Evolutionary conservation across 92 coral and sea anemone species (phyloP), one percentile per base, ranked within the genome.

Genomic region (Bergia sp.): DNA sequence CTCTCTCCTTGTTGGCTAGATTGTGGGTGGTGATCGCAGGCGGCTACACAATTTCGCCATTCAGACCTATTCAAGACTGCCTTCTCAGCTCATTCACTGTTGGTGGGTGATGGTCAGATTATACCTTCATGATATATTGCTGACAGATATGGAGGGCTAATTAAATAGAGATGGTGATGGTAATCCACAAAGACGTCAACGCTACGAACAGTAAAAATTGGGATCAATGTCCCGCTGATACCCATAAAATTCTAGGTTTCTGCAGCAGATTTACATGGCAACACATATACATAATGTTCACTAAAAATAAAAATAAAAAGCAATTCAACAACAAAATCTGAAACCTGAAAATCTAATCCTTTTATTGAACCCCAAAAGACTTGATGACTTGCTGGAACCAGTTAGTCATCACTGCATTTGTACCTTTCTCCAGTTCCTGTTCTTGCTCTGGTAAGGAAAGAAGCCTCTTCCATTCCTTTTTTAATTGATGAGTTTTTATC

Each of bases 351-450:
- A 45, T 45, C 49, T 16, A 36, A 38, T 73, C 47, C 40, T 21
- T 39, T 12, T 2, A 3, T 47, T 5, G 64, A 5, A 44, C 39
- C 40, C 5, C 5, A n/a, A 15, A 36, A 1, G 1, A 29, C 43
- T 50, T 4, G n/a, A 41, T 8, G 7, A 11, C 18, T 76, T 40
- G 7, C 42, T 3, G 23, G 10, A 42, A 43, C 7, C 61, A 69
- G 13, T 11, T 20, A 42, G 4, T 4, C 29, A 29, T 29, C 29
- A 29, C 29, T 29, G 29, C 29, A 29, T 39, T 61, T 7, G 29
- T 80, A 96, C 98, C 98, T 90, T 93, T 92, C 83, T 94, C 98
- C 23, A 96, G 89, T 40, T 80, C 77, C 81, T 93, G 93, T 42
- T 93, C 90, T 29, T 89, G 89, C 69, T 86, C 93, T 42, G 96